Base-by-base conservation (phyloP, 2,888 invertebrate genomes). In the Drosophila quinaria region DNA sequence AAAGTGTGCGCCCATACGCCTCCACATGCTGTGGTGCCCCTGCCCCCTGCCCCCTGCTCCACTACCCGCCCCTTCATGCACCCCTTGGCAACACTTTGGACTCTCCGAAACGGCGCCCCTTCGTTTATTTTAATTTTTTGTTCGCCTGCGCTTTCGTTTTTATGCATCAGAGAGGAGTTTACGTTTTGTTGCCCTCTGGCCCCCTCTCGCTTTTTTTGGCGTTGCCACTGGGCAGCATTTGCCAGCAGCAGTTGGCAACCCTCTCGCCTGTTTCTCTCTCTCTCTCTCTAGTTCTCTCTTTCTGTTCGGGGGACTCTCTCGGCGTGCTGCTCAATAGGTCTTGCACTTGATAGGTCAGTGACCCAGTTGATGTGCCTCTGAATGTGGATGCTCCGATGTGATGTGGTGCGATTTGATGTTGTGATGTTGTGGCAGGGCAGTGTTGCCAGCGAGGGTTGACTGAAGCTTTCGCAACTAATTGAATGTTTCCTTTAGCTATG, bases 261-360 rank as follows among this genome's bases (percentile, higher is more conserved):
- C 64, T 64, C 73, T 74, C 64, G 64, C 56, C 66, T 41, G 19
- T 66, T 55, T 37, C 75, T 70, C 71, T 51, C 71, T 31, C 42
- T 33, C 60, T 11, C 19, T 41, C 69, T 22, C 22, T 33, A 1
- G 37, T 6, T 66, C 44, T 33, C 19, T 15, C 41, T 19, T 33
- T 55, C 42, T 33, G 31, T 54, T 25, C 35, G 29, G 29, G 46
- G 13, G 29, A 67, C 77, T 63, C 66, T 51, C 81, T 70, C 66
- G 55, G 70, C 60, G 61, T 61, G 72, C 76, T 83, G 80, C 85
- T 86, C 89, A 89, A 89, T 85, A 89, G 89, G 85, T 89, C 89
- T 85, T 87, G 74, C 90, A 91, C 92, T 91, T 91, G 91, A 91
- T 91, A 91, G 91, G 91, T 91, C 91, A 91, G 89, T 91, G 91